Conservation (phyloP, 2,113 vertebrate species). For the Cyanoderma ruficeps region DNA sequence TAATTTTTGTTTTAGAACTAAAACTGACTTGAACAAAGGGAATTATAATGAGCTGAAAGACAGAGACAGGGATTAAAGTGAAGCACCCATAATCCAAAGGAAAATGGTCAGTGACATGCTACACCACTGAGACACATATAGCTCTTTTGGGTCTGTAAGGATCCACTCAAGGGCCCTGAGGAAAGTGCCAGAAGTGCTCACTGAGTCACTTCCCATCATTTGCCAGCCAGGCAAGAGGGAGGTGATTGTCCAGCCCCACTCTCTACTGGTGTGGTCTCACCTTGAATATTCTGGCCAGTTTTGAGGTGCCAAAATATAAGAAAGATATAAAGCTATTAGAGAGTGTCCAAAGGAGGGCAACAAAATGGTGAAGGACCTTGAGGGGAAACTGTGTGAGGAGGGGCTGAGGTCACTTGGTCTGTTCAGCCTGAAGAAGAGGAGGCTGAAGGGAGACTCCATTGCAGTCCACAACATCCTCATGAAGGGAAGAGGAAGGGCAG, state of each 20-base stretch:
- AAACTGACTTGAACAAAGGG: not conserved
- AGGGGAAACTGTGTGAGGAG: fast-evolving
- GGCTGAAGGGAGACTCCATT: not conserved
- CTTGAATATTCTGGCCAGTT: not conserved
- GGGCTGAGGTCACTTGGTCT: not conserved
- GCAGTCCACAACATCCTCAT: fast-evolving
- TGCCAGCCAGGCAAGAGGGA: fast-evolving
- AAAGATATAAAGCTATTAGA: not conserved
- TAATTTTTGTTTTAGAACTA: slow-evolving; percentile 34
- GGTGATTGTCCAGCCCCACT: not conserved
- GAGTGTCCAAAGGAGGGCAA: not conserved
- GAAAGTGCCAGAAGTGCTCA: not conserved
- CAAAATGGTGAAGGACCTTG: not conserved
- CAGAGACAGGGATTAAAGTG: not conserved
- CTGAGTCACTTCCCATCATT: not conserved
- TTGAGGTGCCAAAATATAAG: not conserved
- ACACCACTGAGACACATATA: not conserved
- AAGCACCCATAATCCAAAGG: not conserved
- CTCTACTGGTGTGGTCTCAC: not conserved
- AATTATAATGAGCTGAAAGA: not conserved
- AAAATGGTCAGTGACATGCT: not conserved
- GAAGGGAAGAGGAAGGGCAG: not conserved
- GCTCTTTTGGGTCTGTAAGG: not conserved
- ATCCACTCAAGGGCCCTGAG: not conserved
- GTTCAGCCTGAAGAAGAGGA: not conserved